Evolutionary conservation across 2,888 invertebrate species (phyloP), one percentile per base, ranked within the genome.

Genomic region (Leptodirus hochenwartii): DNA sequence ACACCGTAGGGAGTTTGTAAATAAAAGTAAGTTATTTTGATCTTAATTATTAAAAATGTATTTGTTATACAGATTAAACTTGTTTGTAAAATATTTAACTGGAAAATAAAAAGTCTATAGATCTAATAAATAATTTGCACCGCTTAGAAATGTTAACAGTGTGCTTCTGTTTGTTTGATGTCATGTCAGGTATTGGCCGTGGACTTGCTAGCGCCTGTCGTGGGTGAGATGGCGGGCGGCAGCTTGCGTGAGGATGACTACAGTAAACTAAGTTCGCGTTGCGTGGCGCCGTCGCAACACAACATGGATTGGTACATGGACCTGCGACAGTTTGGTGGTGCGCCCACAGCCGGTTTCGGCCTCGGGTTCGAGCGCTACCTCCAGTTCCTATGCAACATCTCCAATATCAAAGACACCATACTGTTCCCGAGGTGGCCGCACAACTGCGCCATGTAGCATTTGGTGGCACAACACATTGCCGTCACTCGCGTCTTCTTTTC

Each of bases 381-480:
- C 32, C 87, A 88, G 56, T 68, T 75, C 29, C 38, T 95, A 17
- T 68, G 90, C 22, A 75, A 78, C 29, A 66, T 88, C 22, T 58
- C 60, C 25, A 96, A 90, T 55, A 93, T 98, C 40, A 85, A 87
- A 53, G 98, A 99, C 51, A 76, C 81, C 4, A 67, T 91, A 43
- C 84, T 95, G 0, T 98, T 93, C 55, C 96, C 98, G 1, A 65
- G 98, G 37, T 87, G 85, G 79, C 80, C 87, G 8, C 85, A 85
- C 52, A 81, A 79, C 54, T 87, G 85, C 61, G 60, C 59, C 44
- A 64, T 74, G 65, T 73, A 59, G n/a, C n/a, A n/a, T n/a, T n/a
- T n/a, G n/a, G n/a, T n/a, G n/a, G n/a, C n/a, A n/a, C n/a, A n/a
- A n/a, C n/a, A n/a, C n/a, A n/a, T n/a, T n/a, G n/a, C n/a, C n/a